Percentiles rank a stretch among this genome's conserved stretches.
These are phyloP conservation scores for Eupleurogrammus muticus DNA, from an alignment of 2,797 vertebrate species.

Conservation along the genomic window DNA sequence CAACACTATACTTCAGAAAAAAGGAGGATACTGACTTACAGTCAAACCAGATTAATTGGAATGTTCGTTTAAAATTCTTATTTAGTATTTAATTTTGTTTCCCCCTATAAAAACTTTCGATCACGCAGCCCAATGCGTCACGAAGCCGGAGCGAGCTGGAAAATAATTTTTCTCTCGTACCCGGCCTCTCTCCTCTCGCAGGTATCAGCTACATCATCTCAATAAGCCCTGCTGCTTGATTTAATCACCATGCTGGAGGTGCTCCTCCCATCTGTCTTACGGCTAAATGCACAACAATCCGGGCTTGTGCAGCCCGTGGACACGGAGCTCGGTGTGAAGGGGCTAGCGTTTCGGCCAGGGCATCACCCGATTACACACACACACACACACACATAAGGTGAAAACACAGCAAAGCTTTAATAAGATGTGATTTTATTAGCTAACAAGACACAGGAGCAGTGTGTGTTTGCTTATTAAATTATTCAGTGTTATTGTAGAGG, in stretches of 20 bases:
- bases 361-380: constrained; percentile 29
- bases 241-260: constrained; percentile 46
- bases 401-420: constrained; percentile 66
- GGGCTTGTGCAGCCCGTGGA: constrained; percentile 38
- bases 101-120: constrained; percentile 4
- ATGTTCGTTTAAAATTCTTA: background rate
- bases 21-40: background rate
- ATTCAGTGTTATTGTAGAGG: constrained; percentile 73
- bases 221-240: constrained; percentile 39
- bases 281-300: constrained; percentile 49
- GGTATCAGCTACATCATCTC: constrained; percentile 49
- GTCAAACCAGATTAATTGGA: background rate
- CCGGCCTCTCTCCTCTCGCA: constrained; percentile 9
- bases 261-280: constrained; percentile 37
- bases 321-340: constrained; percentile 21
- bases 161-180: background rate
- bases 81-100: background rate
- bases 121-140: background rate
- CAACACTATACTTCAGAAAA: background rate
- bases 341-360: constrained; percentile 2
- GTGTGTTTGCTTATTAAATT: constrained; percentile 78
- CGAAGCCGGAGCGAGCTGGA: background rate
- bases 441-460: constrained; percentile 73
- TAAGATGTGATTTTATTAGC: constrained; percentile 80
- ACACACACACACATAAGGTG: constrained; percentile 42